phyloP scores from a whole-genome alignment of 2,888 invertebrate genomes.

The Volucella inanis region DNA sequence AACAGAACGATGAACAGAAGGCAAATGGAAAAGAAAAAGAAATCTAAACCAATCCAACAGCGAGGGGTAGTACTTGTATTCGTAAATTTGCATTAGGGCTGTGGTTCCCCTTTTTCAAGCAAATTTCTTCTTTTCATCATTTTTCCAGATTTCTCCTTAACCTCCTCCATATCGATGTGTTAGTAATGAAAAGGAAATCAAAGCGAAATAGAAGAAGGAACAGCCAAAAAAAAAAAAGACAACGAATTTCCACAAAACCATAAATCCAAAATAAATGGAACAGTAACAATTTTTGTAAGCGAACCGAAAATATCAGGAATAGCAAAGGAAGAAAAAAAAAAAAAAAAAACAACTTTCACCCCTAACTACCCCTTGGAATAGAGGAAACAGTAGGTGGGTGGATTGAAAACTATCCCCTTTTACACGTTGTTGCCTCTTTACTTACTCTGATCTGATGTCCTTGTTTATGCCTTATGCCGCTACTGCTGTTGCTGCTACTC shows the following conservation, averaged over 20 bases:
- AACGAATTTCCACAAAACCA: constrained; percentile 16
- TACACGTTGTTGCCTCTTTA: constrained; percentile 57
- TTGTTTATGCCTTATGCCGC: constrained; percentile 42
- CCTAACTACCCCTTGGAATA: constrained; percentile 13
- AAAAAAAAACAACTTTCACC: constrained; percentile 21
- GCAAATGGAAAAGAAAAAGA: constrained; percentile 59
- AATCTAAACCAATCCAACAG: constrained; percentile 38
- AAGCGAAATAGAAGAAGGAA: constrained; percentile 34
- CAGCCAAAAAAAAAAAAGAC: background rate
- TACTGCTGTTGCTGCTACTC: constrained; percentile 45
- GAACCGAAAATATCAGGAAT: constrained; percentile 46
- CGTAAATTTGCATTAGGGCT: constrained; percentile 51
- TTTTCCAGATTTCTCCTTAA: constrained; percentile 53
- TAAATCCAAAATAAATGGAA: constrained; percentile 69
- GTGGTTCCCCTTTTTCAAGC: constrained; percentile 51
- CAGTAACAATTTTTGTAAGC: constrained; percentile 71
- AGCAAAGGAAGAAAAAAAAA: constrained; percentile 17
- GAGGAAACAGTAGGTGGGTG: background rate
- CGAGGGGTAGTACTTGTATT: constrained; percentile 41
- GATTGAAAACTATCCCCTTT: constrained; percentile 65
- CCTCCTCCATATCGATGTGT: constrained; percentile 32
- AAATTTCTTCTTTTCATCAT: constrained; percentile 41
- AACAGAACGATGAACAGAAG: constrained; percentile 29
- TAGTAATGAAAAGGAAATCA: constrained; percentile 46
- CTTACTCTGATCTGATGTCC: constrained; percentile 56